phyloP scores from a whole-genome alignment of 2,113 vertebrate species.

The Synchiropus splendidus region DNA sequence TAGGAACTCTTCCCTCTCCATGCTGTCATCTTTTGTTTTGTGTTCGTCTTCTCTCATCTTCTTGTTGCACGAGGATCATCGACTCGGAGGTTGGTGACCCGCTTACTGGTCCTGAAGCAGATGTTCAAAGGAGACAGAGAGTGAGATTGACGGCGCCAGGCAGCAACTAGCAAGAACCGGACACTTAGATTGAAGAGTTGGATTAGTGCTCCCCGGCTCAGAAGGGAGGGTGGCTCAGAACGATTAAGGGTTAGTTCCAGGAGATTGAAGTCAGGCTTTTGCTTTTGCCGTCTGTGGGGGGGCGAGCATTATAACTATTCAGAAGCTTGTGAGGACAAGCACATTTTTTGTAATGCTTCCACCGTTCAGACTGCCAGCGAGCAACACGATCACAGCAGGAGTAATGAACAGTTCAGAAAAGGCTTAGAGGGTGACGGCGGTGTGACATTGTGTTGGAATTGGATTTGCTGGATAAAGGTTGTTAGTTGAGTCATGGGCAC shows the following conservation, averaged over 20 bases:
- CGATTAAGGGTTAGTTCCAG: conserved; percentile 4
- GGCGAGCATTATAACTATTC: conserved; percentile 21
- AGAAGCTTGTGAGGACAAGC: conserved; percentile 2
- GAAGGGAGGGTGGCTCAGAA: conserved; percentile 24
- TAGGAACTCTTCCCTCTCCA: no score
- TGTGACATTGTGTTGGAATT: conserved; percentile 3
- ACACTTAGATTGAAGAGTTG: conserved; percentile 21
- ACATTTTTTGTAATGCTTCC: conserved; percentile 1
- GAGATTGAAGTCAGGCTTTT: conserved; percentile 10
- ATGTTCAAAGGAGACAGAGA: conserved; percentile 45
- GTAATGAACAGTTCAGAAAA: neutral
- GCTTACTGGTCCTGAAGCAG: conserved; percentile 40
- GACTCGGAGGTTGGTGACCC: conserved; percentile 28
- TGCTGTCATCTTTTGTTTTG: neutral
- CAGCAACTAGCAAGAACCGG: conserved; percentile 15
- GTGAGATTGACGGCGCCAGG: conserved; percentile 3
- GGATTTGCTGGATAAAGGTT: conserved; percentile 8
- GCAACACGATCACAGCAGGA: conserved; percentile 9
- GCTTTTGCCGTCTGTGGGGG: conserved; percentile 1
- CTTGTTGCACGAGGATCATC: conserved; percentile 10
- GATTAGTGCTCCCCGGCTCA: conserved; percentile 30
- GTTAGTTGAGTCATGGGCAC: no score
- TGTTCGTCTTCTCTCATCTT: conserved; percentile 9
- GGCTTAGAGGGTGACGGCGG: neutral
- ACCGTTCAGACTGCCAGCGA: neutral